Conservation (phyloP, 2,888 invertebrate genomes). For the Epicampocera succincta region DNA sequence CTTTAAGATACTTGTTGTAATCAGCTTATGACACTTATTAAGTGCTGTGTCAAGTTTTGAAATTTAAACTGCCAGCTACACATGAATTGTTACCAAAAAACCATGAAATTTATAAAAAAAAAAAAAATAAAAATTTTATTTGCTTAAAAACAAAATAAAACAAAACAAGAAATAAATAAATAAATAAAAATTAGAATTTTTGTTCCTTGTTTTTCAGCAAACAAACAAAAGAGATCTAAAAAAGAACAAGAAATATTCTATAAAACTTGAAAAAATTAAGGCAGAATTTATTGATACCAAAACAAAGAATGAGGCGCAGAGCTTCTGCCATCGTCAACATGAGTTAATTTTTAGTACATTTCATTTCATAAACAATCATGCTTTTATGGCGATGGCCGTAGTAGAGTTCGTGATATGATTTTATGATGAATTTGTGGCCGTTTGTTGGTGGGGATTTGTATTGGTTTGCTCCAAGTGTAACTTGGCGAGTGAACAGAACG, state of each 20-base stretch:
- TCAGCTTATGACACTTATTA: constrained; percentile 59
- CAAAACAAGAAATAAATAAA: neutral
- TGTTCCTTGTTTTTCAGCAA: neutral
- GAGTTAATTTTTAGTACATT: constrained; percentile 40
- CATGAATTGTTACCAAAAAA: constrained; percentile 49
- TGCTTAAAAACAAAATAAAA: neutral
- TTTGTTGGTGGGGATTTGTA: constrained; percentile 5
- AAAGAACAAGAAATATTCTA: constrained; percentile 9
- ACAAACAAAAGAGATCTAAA: neutral
- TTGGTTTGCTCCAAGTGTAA: constrained; percentile 36
- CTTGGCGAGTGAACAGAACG: constrained; percentile 12
- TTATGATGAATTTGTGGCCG: constrained; percentile 62
- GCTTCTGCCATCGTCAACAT: constrained; percentile 19
- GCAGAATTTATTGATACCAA: constrained; percentile 49
- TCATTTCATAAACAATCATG: constrained; percentile 59
- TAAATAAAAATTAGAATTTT: constrained; percentile 34
- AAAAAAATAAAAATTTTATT: constrained; percentile 5
- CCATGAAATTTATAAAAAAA: constrained; percentile 39
- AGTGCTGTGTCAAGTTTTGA: constrained; percentile 34
- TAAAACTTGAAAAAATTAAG: constrained; percentile 33
- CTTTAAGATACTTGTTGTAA: constrained; percentile 23
- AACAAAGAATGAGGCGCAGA: neutral
- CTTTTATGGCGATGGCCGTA: constrained; percentile 51
- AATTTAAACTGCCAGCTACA: constrained; percentile 39
- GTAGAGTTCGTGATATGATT: constrained; percentile 67